These are phyloP conservation scores for Sinocyclocheilus grahami DNA, from an alignment of 2,113 vertebrate genomes.

Conservation along the genomic window DNA sequence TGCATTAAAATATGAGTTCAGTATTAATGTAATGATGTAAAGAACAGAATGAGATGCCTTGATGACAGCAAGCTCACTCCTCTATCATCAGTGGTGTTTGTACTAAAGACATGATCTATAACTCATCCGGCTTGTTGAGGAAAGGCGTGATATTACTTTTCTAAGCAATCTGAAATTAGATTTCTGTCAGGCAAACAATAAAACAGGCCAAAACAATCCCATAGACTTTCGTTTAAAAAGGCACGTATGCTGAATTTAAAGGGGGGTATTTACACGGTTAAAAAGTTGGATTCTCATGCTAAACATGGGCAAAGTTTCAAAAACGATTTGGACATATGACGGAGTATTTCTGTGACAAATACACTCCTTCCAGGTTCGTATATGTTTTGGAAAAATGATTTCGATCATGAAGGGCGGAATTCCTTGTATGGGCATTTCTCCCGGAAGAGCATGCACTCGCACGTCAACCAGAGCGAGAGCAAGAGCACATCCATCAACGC, in stretches of 20 bases:
- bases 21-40: not conserved
- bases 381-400: too few relatives aligned
- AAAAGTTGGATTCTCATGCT: too few relatives aligned
- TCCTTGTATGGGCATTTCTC: too few relatives aligned
- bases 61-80: conserved; percentile 19
- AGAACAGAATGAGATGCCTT: not conserved
- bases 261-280: too few relatives aligned
- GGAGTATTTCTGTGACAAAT: too few relatives aligned
- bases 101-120: not conserved
- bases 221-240: not conserved
- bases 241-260: not conserved
- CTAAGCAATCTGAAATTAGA: not conserved
- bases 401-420: too few relatives aligned
- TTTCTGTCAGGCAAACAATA: not conserved
- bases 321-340: too few relatives aligned
- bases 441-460: too few relatives aligned
- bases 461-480: too few relatives aligned
- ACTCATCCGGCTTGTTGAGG: not conserved
- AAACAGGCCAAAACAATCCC: not conserved
- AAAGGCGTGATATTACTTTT: conserved; percentile 5
- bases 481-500: too few relatives aligned
- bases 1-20: not conserved
- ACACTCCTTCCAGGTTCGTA: too few relatives aligned
- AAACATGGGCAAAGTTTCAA: too few relatives aligned
- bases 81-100: not conserved